These are phyloP conservation scores for Phanerotoma sp. DNA, from an alignment of 2,888 invertebrate genomes.

Conservation along the genomic window DNA sequence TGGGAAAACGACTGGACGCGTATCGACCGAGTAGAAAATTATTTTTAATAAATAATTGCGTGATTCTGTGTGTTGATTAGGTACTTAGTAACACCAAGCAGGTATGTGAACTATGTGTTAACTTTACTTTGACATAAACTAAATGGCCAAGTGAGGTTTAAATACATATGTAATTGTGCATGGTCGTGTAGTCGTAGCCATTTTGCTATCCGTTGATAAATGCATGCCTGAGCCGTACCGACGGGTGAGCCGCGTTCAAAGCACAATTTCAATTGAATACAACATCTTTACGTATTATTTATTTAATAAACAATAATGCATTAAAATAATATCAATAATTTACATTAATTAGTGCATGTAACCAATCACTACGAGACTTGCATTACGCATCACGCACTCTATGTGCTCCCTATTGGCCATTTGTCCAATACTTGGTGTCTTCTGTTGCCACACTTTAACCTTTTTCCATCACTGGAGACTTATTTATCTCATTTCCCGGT, in stretches of 20 bases:
- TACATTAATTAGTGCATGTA: background rate
- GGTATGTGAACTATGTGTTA: slow-evolving; percentile 11
- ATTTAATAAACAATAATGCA: background rate
- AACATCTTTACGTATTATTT: slow-evolving; percentile 19
- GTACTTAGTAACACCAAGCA: background rate
- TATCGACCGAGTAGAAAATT: slow-evolving; percentile 50
- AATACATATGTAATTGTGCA: slow-evolving; percentile 15
- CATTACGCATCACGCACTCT: slow-evolving; percentile 5
- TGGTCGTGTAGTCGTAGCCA: slow-evolving; percentile 46
- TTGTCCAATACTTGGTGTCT: slow-evolving; percentile 9
- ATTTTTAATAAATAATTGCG: slow-evolving; percentile 28
- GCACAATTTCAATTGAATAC: slow-evolving; percentile 34
- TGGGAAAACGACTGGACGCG: slow-evolving; percentile 39
- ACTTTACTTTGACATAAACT: background rate
- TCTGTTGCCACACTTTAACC: slow-evolving; percentile 19
- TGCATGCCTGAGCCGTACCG: slow-evolving; percentile 55
- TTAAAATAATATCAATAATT: background rate
- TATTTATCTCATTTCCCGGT: background rate
- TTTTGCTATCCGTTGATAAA: slow-evolving; percentile 59
- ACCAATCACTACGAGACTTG: background rate
- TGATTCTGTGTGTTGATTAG: slow-evolving; percentile 2
- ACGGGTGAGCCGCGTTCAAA: slow-evolving; percentile 46
- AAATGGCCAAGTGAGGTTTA: slow-evolving; percentile 14
- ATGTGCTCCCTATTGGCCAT: slow-evolving; percentile 11
- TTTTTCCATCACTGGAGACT: background rate